A percentile compares a stretch with the other conserved stretches of the same genome.
These are phyloP conservation scores for Cherax destructor DNA, from an alignment of 1,140 invertebrate species.

Conservation along the genomic window DNA sequence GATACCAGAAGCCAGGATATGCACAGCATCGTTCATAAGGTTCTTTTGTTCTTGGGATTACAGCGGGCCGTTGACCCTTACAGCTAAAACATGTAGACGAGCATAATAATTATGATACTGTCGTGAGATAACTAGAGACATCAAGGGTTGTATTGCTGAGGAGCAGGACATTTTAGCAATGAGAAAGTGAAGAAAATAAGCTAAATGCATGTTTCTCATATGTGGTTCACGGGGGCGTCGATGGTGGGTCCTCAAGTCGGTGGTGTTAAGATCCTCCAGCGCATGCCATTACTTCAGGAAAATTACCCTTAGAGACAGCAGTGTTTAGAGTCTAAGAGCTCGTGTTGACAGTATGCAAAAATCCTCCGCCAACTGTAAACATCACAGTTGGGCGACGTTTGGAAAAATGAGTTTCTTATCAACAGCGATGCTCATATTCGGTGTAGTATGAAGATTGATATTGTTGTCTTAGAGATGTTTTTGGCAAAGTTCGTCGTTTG, in stretches of 20 bases:
- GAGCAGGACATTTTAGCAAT: constrained; percentile 11
- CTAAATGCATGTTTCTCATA: constrained; percentile 25
- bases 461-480: constrained; percentile 9
- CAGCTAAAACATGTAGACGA: constrained; percentile 26
- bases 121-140: constrained; percentile 26
- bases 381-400: constrained; percentile 51
- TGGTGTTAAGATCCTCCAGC: constrained; percentile 13
- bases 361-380: constrained; percentile 42
- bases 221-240: neutral
- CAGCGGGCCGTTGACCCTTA: constrained; percentile 28
- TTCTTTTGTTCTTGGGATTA: constrained; percentile 1
- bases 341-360: constrained; percentile 62
- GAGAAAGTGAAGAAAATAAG: constrained; percentile 31
- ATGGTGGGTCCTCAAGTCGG: neutral
- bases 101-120: constrained; percentile 40
- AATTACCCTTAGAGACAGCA: neutral
- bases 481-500: neutral
- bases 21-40: neutral
- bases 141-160: neutral
- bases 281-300: neutral
- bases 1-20: constrained; percentile 7
- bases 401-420: constrained; percentile 42
- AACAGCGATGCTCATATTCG: constrained; percentile 44
- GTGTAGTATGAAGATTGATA: constrained; percentile 31
- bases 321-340: neutral